Base-by-base conservation (phyloP, 2,797 vertebrate species). In the Chiroxiphia lanceolata region DNA sequence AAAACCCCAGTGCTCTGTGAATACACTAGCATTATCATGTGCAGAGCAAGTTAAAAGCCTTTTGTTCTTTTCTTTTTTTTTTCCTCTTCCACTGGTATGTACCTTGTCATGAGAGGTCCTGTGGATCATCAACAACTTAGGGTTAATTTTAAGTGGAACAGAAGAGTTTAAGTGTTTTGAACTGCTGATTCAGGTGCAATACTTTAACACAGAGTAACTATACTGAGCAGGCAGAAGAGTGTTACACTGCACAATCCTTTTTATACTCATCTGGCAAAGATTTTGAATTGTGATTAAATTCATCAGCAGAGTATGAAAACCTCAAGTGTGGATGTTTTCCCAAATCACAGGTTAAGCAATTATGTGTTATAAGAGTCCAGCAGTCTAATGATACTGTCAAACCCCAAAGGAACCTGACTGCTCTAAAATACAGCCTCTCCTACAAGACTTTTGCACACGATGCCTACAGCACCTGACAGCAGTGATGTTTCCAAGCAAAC, bases 1-100 rank as follows among this genome's bases (percentile, higher is more conserved):
- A 95, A 97, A 98, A 93, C 70, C 98, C 96, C 97, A 97, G 95
- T 85, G 97, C 97, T 98, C 97, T 98, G 97, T 97, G 97, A 98
- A 97, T 94, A 92, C 96, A 95, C 92, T 93, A 97, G 98, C 97
- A 97, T 97, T 98, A 98, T 91, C 40, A 74, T 95, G 51, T 83
- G 57, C 17, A 8, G 65, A 2, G 2, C 94, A 97, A 96, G 96
- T 97, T 98, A 98, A 98, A 98, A 98, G 97, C 97, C 92, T 97
- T 97, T 96, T 92, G 89, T 93, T 96, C 89, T 95, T 90, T 91
- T 71, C 83, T 88, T 89, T 26, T 80, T 60, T 48, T 83, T 74
- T 63, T 50, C 26, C 40, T 54, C 42, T 86, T 79, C 29, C 25
- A 64, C 21, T 68, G 22, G 20, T 42, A 42, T 34, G 67, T 69